A percentile compares a stretch with the other conserved stretches of the same genome.
These are phyloP conservation scores for Nasonia giraulti DNA, from an alignment of 1,140 invertebrate genomes.

Conservation along the genomic window DNA sequence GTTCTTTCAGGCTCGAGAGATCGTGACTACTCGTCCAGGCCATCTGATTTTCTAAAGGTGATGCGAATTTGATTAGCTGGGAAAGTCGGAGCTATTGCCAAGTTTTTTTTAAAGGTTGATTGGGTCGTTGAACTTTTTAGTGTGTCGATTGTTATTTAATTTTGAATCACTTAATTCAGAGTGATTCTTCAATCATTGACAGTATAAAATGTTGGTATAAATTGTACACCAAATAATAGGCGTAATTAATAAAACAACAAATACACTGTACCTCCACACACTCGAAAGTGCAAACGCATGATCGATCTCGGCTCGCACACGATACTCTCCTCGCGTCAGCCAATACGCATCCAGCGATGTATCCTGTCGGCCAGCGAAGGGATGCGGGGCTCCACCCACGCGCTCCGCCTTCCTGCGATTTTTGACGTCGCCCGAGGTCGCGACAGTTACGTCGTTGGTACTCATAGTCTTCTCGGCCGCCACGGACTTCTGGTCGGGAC, in stretches of 20 bases:
- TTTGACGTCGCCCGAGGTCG: not conserved
- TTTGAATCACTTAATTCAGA: no score
- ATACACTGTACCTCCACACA: no score
- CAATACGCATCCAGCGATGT: not conserved
- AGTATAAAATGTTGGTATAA: no score
- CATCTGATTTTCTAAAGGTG: constrained; percentile 37
- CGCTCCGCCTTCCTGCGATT: constrained; percentile 60
- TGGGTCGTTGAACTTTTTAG: not conserved
- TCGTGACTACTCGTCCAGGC: not conserved
- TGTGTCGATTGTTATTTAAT: no score
- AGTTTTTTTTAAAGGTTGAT: not conserved
- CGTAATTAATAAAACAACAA: no score
- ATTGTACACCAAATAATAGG: no score
- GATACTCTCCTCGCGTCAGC: not conserved
- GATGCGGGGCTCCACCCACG: constrained; percentile 63
- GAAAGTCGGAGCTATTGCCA: constrained; percentile 46
- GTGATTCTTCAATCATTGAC: no score
- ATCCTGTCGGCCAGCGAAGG: constrained; percentile 48
- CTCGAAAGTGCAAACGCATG: not conserved
- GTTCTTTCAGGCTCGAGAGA: not conserved
- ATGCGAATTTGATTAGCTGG: constrained; percentile 64
- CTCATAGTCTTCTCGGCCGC: no score
- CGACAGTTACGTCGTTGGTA: not conserved
- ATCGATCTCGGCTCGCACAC: constrained; percentile 9
- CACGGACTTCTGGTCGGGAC: no score